Conservation (phyloP, 2,888 invertebrate species). For the Tetragonisca angustula region DNA sequence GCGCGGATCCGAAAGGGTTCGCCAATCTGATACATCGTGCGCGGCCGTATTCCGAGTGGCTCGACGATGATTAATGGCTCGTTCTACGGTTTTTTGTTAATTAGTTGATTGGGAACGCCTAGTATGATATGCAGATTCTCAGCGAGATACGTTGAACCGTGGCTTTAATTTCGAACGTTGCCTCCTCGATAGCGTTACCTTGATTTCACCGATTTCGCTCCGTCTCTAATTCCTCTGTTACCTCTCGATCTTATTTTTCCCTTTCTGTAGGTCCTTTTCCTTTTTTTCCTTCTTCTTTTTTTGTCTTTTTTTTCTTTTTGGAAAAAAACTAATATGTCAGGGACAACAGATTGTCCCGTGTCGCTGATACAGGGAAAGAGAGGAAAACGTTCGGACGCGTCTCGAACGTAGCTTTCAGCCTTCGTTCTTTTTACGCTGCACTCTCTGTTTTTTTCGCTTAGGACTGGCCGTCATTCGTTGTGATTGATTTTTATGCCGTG, state of each 20-base stretch:
- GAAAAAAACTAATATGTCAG: constrained; percentile 24
- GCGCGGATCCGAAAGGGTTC: constrained; percentile 78
- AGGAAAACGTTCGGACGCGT: constrained; percentile 36
- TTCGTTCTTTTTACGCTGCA: constrained; percentile 47
- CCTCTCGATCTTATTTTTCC: neutral
- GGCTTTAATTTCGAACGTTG: constrained; percentile 75
- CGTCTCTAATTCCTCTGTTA: neutral
- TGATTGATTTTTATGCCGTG: constrained; percentile 79
- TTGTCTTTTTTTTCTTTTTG: neutral
- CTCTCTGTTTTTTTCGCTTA: constrained; percentile 59
- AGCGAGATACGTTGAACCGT: constrained; percentile 75
- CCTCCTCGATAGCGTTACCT: constrained; percentile 71
- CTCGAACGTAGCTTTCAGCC: constrained; percentile 40
- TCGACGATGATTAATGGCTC: constrained; percentile 81
- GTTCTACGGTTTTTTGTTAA: constrained; percentile 81
- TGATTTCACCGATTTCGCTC: constrained; percentile 63
- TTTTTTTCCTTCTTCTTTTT: no score
- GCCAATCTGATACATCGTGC: constrained; percentile 80
- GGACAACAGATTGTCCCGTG: constrained; percentile 20
- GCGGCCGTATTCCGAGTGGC: constrained; percentile 71
- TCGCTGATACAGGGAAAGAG: constrained; percentile 9
- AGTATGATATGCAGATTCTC: constrained; percentile 83
- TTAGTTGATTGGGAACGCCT: constrained; percentile 83
- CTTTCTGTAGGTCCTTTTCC: neutral
- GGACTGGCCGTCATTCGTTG: constrained; percentile 75